phyloP scores from a whole-genome alignment of 2,113 vertebrate species.

The Semnornis frantzii region DNA sequence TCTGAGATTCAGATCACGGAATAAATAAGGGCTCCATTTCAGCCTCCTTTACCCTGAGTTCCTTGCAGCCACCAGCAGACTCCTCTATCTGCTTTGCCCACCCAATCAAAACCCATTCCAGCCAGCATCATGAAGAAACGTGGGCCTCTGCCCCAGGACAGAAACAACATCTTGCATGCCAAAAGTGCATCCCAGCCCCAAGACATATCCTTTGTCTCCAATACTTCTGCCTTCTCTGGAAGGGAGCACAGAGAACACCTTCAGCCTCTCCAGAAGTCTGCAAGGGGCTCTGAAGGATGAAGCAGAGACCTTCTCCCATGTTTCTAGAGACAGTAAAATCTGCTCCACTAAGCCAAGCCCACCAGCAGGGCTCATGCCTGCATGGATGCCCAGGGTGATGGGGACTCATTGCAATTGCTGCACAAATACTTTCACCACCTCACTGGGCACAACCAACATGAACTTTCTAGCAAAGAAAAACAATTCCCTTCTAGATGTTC shows the following conservation, averaged over 20 bases:
- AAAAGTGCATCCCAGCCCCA: not conserved
- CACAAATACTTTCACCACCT: not conserved
- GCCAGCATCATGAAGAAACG: not conserved
- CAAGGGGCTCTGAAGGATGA: not conserved
- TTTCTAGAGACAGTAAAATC: not conserved
- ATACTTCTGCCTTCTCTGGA: not conserved
- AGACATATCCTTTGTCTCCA: not conserved
- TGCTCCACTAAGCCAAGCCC: not conserved
- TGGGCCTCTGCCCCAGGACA: not conserved
- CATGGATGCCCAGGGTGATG: not conserved
- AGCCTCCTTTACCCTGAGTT: not conserved
- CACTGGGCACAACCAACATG: not conserved
- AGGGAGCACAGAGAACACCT: not conserved
- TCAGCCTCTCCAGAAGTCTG: not conserved
- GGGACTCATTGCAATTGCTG: accelerated
- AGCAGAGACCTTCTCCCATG: accelerated
- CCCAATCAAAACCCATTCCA: not conserved
- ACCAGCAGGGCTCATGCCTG: not conserved
- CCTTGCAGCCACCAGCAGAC: not conserved
- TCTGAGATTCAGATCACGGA: not conserved
- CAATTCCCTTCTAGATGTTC: not conserved
- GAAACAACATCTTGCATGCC: not conserved
- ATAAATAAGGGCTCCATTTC: not conserved
- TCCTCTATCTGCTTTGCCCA: not conserved
- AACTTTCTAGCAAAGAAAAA: not conserved